Evolutionary conservation across 1,140 invertebrate species (phyloP), one percentile per base, ranked within the genome.

Genomic region (Drosophila bocki): DNA sequence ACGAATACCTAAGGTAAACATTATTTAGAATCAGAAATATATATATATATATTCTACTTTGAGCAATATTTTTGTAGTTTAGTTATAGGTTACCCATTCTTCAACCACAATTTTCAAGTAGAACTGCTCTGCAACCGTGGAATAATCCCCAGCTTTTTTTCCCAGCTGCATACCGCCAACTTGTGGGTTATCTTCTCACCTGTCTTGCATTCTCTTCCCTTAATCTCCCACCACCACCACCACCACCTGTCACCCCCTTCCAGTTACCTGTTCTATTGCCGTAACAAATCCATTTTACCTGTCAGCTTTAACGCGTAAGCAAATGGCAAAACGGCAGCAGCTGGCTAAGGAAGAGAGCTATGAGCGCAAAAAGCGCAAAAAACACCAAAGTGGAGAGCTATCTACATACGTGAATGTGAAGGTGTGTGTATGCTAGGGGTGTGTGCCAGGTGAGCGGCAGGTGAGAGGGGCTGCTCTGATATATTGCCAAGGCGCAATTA

Each of bases 201-300:
- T 72, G 69, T 72, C 69, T 50, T 70, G 56, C 71, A 61, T 69
- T 33, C 35, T 42, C 64, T 48, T 48, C 17, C 42, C 32, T 12
- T 22, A 39, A 47, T 39, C 42, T 26, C 15, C 48, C 12, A 7
- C 17, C 9, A 2, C 3, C 42, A 44, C 48, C 12, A 7, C 17
- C 9, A 2, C n/a, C 22, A 11, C 12, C 11, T 15, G 26, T 54
- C 45, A 33, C 47, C 60, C 65, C 47, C 22, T 12, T 13, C 47
- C 47, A 37, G 37, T 42, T 47, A 54, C 64, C 71, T 70, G 70
- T 87, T 87, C 80, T 80, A 86, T 77, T 72, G 84, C 84, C 84
- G 83, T 78, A 90, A 78, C 85, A 87, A 87, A 87, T 87, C 83
- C 83, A 87, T 87, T 87, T 87, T 90, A 84, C 72, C 80, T 87